Evolutionary conservation across 1,140 invertebrate species (phyloP).

Genomic region (Tetramorium parvispinum): DNA sequence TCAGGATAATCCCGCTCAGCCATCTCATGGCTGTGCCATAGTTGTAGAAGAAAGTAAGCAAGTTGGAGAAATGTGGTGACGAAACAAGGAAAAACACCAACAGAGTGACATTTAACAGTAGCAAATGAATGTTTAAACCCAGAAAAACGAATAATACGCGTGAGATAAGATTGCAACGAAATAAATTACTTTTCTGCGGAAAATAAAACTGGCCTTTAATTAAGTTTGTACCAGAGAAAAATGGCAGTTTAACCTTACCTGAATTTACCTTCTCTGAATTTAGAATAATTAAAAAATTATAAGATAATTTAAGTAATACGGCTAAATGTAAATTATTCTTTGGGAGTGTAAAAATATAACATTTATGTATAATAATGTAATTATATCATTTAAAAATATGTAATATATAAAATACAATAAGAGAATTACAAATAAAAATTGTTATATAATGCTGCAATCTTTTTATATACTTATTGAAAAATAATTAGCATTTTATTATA

Average conservation of each 20-base stretch:
- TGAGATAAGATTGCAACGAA: slow-evolving; percentile 17
- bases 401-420: not conserved
- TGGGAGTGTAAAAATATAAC: not conserved
- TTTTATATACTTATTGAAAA: not conserved
- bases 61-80: slow-evolving; percentile 25
- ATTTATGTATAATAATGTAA: not conserved
- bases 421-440: not conserved
- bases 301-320: not conserved
- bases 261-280: not conserved
- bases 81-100: slow-evolving; percentile 38
- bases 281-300: slow-evolving; percentile 1
- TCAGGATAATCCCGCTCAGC: slow-evolving; percentile 42
- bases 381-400: not conserved
- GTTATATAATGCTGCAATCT: not conserved
- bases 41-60: not conserved
- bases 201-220: not conserved
- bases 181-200: not conserved
- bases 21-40: not conserved
- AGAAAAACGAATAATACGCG: not conserved
- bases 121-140: slow-evolving; percentile 12
- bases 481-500: slow-evolving; percentile 7
- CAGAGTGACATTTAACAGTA: not conserved
- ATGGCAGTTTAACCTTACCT: slow-evolving; percentile 2
- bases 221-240: not conserved
- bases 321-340: not conserved